phyloP scores from a whole-genome alignment of 2,113 vertebrate genomes.

The Hydropotes inermis region DNA sequence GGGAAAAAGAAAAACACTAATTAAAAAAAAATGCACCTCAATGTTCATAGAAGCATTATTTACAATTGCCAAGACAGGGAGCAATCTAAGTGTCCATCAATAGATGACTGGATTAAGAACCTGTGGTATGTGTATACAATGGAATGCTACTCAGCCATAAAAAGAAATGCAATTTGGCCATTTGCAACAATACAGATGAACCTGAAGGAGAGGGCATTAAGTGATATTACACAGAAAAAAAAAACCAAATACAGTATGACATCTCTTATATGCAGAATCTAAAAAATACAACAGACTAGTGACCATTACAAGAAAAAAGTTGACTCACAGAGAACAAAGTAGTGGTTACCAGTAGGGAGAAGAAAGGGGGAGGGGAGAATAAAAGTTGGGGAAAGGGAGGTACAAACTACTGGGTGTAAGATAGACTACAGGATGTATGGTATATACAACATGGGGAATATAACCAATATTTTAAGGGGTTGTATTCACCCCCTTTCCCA shows the following conservation, averaged over 20 bases:
- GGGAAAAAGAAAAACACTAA: neutral
- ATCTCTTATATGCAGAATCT: neutral
- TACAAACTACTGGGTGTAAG: neutral
- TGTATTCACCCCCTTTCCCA: neutral
- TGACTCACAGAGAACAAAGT: neutral
- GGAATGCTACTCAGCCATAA: neutral
- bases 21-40: neutral
- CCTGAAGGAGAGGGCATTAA: neutral
- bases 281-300: neutral
- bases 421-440: neutral
- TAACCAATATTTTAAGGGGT: neutral
- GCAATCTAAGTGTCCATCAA: neutral
- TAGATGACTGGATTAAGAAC: neutral
- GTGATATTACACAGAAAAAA: neutral
- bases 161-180: neutral
- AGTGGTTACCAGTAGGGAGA: neutral
- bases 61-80: neutral
- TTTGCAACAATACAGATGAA: neutral
- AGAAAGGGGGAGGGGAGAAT: accelerated
- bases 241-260: neutral
- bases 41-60: neutral
- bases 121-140: neutral
- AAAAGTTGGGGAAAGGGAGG: no score
- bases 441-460: neutral
- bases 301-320: neutral